phyloP scores from a whole-genome alignment of 2,888 invertebrate genomes.

The Drosophila phalerata region DNA sequence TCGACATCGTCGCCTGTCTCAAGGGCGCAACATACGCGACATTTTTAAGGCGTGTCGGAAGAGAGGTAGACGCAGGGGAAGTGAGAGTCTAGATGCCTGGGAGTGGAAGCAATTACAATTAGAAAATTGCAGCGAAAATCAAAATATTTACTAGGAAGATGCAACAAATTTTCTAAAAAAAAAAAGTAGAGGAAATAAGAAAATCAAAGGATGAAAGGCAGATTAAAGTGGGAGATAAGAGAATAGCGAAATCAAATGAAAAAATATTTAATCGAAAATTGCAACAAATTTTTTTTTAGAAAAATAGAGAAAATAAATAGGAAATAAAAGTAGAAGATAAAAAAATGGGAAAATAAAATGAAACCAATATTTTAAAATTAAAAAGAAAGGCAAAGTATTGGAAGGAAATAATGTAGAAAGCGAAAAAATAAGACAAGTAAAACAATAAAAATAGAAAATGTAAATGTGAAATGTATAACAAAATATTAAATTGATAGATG shows the following conservation, averaged over 20 bases:
- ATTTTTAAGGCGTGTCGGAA: constrained; percentile 8
- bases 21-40: constrained; percentile 51
- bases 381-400: neutral
- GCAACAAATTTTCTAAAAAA: neutral
- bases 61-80: neutral
- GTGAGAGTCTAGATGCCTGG: neutral
- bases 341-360: neutral
- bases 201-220: neutral
- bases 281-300: too few species aligned
- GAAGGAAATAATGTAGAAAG: neutral
- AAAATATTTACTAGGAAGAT: constrained; percentile 32
- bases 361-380: neutral
- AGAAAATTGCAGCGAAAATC: constrained; percentile 25
- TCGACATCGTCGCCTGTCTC: constrained; percentile 51
- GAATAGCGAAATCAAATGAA: neutral
- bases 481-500: too few species aligned
- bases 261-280: neutral
- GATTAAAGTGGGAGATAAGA: neutral
- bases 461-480: too few species aligned
- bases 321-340: neutral
- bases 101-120: constrained; percentile 16
- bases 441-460: too few species aligned
- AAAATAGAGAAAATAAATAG: too few species aligned
- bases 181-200: neutral
- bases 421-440: neutral